Conservation (phyloP, 2,888 invertebrate genomes). For the Polia nebulosa region DNA sequence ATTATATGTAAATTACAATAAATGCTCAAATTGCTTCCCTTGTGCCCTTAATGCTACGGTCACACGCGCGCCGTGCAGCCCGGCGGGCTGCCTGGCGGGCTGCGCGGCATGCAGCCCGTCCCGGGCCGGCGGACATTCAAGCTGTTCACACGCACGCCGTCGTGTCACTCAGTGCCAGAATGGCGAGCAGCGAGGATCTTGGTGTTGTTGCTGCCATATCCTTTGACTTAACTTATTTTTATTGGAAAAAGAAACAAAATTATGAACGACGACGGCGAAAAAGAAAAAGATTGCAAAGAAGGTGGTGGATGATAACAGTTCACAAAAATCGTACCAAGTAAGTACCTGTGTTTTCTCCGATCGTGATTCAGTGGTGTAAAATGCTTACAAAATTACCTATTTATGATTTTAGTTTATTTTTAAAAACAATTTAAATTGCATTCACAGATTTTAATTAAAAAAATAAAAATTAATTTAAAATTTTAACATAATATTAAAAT, state of each 20-base stretch:
- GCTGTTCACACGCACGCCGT: slow-evolving; percentile 46
- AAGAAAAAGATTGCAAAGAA: slow-evolving; percentile 48
- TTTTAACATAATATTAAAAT: slow-evolving; percentile 50
- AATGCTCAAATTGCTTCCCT: too few relatives aligned
- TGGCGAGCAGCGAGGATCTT: slow-evolving; percentile 53
- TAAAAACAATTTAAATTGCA: slow-evolving; percentile 36
- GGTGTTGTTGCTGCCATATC: slow-evolving; percentile 55
- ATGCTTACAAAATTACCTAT: slow-evolving; percentile 54
- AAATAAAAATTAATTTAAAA: slow-evolving; percentile 39
- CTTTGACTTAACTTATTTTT: slow-evolving; percentile 60
- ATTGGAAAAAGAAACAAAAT: slow-evolving; percentile 60
- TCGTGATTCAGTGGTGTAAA: slow-evolving; percentile 50
- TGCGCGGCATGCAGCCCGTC: slow-evolving; percentile 51
- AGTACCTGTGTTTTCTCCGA: slow-evolving; percentile 45
- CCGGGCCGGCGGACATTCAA: slow-evolving; percentile 49
- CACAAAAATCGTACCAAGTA: slow-evolving; percentile 42
- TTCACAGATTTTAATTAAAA: slow-evolving; percentile 45
- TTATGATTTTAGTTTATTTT: slow-evolving; percentile 49
- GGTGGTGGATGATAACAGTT: slow-evolving; percentile 61
- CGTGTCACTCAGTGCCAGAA: slow-evolving; percentile 52
- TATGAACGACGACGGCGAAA: slow-evolving; percentile 49
- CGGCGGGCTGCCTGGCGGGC: slow-evolving; percentile 40
- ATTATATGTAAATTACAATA: too few relatives aligned
- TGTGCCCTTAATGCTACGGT: slow-evolving; percentile 20
- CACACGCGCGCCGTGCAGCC: slow-evolving; percentile 49